phyloP scores from a whole-genome alignment of 2,888 invertebrate species.

The Mythimna albipuncta region DNA sequence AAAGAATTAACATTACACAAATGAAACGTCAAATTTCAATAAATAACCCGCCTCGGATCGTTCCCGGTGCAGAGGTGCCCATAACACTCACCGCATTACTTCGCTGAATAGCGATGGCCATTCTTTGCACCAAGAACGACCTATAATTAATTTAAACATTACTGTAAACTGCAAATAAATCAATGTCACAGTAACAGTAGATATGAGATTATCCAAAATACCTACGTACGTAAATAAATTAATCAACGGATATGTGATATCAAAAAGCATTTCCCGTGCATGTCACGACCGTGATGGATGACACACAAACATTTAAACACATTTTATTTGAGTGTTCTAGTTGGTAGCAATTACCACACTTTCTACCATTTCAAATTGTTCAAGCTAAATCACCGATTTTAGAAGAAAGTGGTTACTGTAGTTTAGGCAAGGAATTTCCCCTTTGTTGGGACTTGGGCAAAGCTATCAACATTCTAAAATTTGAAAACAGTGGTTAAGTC shows the following conservation, averaged over 20 bases:
- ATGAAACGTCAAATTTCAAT: too few relatives aligned
- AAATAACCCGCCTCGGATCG: too few relatives aligned
- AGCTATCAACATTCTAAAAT: slow-evolving; percentile 10
- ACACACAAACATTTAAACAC: slow-evolving; percentile 35
- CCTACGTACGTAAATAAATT: slow-evolving; percentile 12
- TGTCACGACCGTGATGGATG: slow-evolving; percentile 12
- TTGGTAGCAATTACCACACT: slow-evolving; percentile 48
- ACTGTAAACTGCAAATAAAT: background rate
- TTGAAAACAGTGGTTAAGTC: background rate
- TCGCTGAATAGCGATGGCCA: too few relatives aligned
- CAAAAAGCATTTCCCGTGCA: slow-evolving; percentile 11
- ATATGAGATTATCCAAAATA: slow-evolving; percentile 7
- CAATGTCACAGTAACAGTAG: background rate
- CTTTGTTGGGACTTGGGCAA: background rate
- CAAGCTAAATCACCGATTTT: slow-evolving; percentile 45
- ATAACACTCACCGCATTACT: too few relatives aligned
- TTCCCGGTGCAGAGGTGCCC: too few relatives aligned
- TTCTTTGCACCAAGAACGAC: too few relatives aligned
- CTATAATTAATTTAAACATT: background rate
- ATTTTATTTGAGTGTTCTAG: slow-evolving; percentile 33
- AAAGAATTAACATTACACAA: too few relatives aligned
- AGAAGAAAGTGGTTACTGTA: slow-evolving; percentile 32
- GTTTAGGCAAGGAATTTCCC: background rate
- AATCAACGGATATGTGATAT: slow-evolving; percentile 15
- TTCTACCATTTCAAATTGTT: slow-evolving; percentile 52